phyloP scores from a whole-genome alignment of 2,797 vertebrate genomes.

The Coregonus ussuriensis region DNA sequence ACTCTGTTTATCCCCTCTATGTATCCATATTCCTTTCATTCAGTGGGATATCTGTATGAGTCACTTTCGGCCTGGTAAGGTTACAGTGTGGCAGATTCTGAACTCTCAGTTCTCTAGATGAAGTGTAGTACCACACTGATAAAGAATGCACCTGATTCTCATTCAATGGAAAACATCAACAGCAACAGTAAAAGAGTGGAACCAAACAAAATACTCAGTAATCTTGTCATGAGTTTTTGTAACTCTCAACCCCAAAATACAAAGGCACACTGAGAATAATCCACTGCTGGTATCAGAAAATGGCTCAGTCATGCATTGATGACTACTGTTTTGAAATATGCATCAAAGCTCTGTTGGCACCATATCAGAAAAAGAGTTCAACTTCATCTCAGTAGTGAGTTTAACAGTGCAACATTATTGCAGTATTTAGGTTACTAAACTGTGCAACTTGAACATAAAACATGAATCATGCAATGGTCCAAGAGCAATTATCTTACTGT shows the following conservation, averaged over 20 bases:
- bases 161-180: too few relatives aligned
- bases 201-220: not conserved
- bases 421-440: not conserved
- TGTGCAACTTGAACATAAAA: not conserved
- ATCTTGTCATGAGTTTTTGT: not conserved
- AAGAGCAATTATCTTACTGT: not conserved
- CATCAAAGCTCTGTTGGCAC: not conserved
- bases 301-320: not conserved
- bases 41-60: too few relatives aligned
- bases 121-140: too few relatives aligned
- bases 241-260: not conserved
- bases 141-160: too few relatives aligned
- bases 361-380: not conserved
- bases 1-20: too few relatives aligned
- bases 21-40: too few relatives aligned
- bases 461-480: too few relatives aligned
- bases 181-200: not conserved
- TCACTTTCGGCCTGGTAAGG: too few relatives aligned
- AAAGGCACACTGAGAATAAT: not conserved
- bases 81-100: too few relatives aligned
- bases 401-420: not conserved
- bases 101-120: too few relatives aligned
- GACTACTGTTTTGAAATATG: conserved; percentile 2
- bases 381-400: not conserved
- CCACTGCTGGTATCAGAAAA: not conserved